Evolutionary conservation across 2,888 invertebrate species (phyloP), one percentile per base, ranked within the genome.

Genomic region (Euphydryas editha): DNA sequence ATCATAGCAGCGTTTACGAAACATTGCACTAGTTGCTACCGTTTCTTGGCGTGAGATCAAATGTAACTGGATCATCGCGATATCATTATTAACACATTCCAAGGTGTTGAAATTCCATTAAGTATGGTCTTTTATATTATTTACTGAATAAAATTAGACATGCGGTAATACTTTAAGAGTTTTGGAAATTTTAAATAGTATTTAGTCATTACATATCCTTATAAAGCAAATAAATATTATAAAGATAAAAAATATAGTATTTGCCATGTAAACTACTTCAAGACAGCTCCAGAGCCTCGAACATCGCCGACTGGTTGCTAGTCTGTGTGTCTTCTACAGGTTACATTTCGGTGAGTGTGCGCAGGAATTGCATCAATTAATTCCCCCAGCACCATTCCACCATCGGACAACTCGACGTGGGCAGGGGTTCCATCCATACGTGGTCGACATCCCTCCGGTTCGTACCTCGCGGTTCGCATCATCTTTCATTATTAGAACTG

Each of bases 31-130:
- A 62, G 37, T 58, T 44, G 13, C 20, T 49, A 36, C 44, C 47
- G 57, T 46, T 62, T 62, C 62, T 62, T 66, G 66, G 66, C 66
- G 51, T 39, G 21, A 46, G 44, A 62, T 66, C 66, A 66, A 62
- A 62, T 54, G 51, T 46, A 58, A 62, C 57, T 37, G 51, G 62
- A 66, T 66, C 30, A 51, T 54, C 24, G 18, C 44, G 42, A 44
- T 58, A 58, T 66, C 57, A 65, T 47, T 56, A 47, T 44, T 54
- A 55, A 17, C 20, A 60, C 36, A 21, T 17, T 44, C 54, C 30
- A 17, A 51, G 42, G 13, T 58, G 42, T n/a, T 58, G 13, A 57
- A n/a, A 2, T 42, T 44, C 30, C 42, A 21, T 58, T 21, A 17
- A 37, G 13, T 15, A 55, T 3, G 8, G 15, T 44, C n/a, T 58